Base-by-base conservation (phyloP, 2,113 vertebrate species). In the Gallinago paraguaiae region DNA sequence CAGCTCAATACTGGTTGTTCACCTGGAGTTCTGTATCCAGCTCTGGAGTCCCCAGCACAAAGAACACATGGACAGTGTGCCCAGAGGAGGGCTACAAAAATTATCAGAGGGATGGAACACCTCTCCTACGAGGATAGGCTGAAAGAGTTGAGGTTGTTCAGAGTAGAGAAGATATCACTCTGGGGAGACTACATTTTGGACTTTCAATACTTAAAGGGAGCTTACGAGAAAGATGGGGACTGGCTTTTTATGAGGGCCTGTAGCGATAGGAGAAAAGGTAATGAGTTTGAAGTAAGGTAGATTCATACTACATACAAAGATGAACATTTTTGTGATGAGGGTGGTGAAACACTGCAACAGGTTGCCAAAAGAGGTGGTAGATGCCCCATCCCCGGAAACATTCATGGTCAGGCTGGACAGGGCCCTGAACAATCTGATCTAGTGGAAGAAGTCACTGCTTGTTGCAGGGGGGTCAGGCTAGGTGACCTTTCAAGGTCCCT, bases 41-140 rank as follows among this genome's bases (percentile, higher is more conserved):
- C 11, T 60, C 31, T 61, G 33, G 35, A 46, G 41, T 23, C 46
- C 16, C 48, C 27, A 33, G 8, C 3, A 33, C 11, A 35, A 3
- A 27, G 48, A 86, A 60, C 37, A 17, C 6, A 27, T 6, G 19
- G 30, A 53, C 30, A 63, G 4, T 0, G 0, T 8, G 20, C 53
- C 57, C 53, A 59, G 57, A 54, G 18, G 23, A 63, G 6, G 9
- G 16, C 11, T 45, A 77, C 33, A 53, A 18, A 82, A 24, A 23
- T 53, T 6, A 50, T 81, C 23, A 50, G 37, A 28, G 13, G 5
- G 3, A 2, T 61, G 56, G 11, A 37, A 1, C 30, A 33, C 3
- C 6, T 71, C 27, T 71, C 6, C 25, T 61, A 1, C 15, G 27
- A 48, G 9, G 10, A 78, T 7, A 45, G 9, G 9, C 10, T 65